Evolutionary conservation across 2,888 invertebrate species (phyloP), one percentile per base, ranked within the genome.

Genomic region (Aphodius sticticus): DNA sequence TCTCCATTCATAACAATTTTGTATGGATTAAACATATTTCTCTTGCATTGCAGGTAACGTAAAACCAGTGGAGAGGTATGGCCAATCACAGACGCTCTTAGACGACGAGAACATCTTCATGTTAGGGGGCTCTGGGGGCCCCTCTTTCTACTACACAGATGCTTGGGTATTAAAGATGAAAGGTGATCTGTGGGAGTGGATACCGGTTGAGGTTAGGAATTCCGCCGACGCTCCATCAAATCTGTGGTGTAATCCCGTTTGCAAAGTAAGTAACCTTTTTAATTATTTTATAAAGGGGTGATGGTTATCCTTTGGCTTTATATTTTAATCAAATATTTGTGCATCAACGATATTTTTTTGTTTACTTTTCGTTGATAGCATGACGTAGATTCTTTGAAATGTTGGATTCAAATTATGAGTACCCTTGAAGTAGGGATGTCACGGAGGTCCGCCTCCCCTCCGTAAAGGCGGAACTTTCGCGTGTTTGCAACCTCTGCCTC

Each of bases 161-260:
- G 95, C 96, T 81, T 99, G 98, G 98, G 89, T 98, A 79, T 90
- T 99, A 80, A 95, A 88, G 81, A 95, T 97, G 94, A 92, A 91
- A 82, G 93, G 92, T 0, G 91, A 92, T 69, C 88, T 91, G 37
- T 96, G 96, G 96, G 92, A 91, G 80, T 94, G 95, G 95, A 92
- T 91, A 86, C 93, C 94, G 88, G 90, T 98, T 76, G 92, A 92
- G 81, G 93, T 98, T 37, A 91, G 92, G 82, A 95, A 96, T 86
- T 93, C 93, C 84, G 94, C 95, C 85, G 94, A 94, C 91, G 94
- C 95, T 70, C 95, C 97, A 35, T 94, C 95, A 0, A 95, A 96
- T 86, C 94, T 97, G 87, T 97, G 97, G 96, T 97, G 97, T 88
- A 97, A 97, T 90, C 97, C 97, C 78, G 97, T 96, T 76, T 97